Conservation (phyloP, 2,888 invertebrate genomes). For the Acronicta alni region DNA sequence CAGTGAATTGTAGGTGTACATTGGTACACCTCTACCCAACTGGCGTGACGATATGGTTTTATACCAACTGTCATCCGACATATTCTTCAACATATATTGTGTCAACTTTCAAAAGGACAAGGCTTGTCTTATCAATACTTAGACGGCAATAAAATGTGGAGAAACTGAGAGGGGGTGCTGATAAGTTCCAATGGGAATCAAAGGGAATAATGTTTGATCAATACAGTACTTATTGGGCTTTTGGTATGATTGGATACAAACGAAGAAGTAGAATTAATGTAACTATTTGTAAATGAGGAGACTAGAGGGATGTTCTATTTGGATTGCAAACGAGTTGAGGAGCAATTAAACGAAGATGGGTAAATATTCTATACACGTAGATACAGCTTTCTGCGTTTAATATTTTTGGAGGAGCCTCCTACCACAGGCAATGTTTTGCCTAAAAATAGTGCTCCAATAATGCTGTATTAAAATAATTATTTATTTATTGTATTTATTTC, state of each 20-base stretch:
- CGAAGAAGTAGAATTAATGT: slow-evolving; percentile 1
- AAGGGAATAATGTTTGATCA: slow-evolving; percentile 37
- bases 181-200: slow-evolving; percentile 30
- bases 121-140: slow-evolving; percentile 22
- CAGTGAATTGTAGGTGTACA: too few relatives aligned
- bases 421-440: too few relatives aligned
- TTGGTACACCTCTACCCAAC: too few relatives aligned
- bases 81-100: too few relatives aligned
- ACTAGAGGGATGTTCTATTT: not conserved
- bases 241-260: slow-evolving; percentile 33
- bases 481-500: too few relatives aligned
- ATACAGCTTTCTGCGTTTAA: too few relatives aligned
- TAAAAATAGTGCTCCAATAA: too few relatives aligned
- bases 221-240: slow-evolving; percentile 24
- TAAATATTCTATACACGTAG: not conserved
- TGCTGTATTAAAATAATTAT: too few relatives aligned
- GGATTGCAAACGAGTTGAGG: not conserved
- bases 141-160: not conserved
- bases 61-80: too few relatives aligned
- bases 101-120: not conserved
- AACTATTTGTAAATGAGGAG: not conserved
- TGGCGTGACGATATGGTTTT: too few relatives aligned
- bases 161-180: slow-evolving; percentile 8
- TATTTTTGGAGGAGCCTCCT: too few relatives aligned
- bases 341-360: too few relatives aligned